phyloP scores from a whole-genome alignment of 2,888 invertebrate species.

The Rhagonycha lutea region DNA sequence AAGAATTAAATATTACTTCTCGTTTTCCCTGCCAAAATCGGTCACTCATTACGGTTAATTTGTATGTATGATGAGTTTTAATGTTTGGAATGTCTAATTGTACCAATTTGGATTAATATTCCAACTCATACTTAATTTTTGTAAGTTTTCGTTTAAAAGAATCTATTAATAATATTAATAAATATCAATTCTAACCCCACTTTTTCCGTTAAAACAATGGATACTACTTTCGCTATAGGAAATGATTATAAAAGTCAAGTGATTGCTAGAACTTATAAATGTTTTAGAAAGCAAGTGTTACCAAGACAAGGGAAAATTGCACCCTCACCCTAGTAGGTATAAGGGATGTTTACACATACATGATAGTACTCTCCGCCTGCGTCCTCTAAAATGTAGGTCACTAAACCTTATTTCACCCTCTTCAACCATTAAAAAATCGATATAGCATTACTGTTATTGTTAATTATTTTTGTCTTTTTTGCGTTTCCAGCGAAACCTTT shows the following conservation, averaged over 20 bases:
- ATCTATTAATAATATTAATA: too few species aligned
- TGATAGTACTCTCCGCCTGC: conserved; percentile 26
- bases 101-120: too few species aligned
- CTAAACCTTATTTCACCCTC: conserved; percentile 21
- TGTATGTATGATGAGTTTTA: too few species aligned
- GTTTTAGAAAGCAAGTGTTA: conserved; percentile 27
- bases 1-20: too few species aligned
- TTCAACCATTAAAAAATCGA: conserved; percentile 19
- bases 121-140: too few species aligned
- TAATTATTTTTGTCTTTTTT: not conserved
- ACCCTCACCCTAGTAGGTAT: conserved; percentile 20
- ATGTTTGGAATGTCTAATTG: too few species aligned
- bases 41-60: too few species aligned
- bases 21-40: too few species aligned
- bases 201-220: not conserved
- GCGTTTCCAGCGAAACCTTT: not conserved
- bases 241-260: conserved; percentile 4
- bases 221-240: not conserved
- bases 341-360: conserved; percentile 32
- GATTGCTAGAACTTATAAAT: conserved; percentile 26
- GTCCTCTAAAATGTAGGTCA: conserved; percentile 27
- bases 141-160: too few species aligned
- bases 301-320: conserved; percentile 24
- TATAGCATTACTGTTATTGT: not conserved
- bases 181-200: not conserved